Evolutionary conservation across 2,113 vertebrate genomes (phyloP).

Genomic region (Gallinago undulata): DNA sequence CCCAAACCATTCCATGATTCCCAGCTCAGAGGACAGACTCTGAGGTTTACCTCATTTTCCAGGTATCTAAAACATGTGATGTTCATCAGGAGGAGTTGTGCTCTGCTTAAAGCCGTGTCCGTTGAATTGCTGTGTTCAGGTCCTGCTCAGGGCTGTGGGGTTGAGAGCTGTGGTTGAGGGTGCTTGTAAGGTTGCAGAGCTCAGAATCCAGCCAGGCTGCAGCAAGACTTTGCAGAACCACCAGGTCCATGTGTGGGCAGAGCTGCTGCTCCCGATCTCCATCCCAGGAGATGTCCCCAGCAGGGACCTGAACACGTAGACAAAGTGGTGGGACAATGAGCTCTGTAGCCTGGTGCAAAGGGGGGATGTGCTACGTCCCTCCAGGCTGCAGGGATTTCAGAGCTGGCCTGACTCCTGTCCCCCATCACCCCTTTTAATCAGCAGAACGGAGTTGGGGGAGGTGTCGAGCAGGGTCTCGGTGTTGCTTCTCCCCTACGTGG

Average conservation of each 20-base stretch:
- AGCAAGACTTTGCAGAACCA: background rate
- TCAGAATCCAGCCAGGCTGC: too few species aligned
- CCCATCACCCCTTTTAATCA: too few species aligned
- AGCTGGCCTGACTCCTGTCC: background rate
- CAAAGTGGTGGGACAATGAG: rapidly evolving
- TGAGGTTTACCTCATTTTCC: background rate
- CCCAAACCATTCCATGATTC: background rate
- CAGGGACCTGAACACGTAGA: rapidly evolving
- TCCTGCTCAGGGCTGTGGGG: background rate
- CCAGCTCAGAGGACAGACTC: rapidly evolving
- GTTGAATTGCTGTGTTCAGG: background rate
- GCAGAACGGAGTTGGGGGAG: background rate
- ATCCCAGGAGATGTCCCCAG: too few species aligned
- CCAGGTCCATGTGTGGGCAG: rapidly evolving
- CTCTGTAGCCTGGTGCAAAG: background rate
- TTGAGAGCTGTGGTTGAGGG: background rate
- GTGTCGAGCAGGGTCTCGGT: background rate
- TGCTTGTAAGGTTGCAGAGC: background rate
- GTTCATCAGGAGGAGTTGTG: background rate
- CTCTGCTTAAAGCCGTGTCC: background rate
- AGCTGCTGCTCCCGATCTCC: too few species aligned
- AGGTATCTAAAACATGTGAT: background rate
- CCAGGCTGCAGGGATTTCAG: background rate
- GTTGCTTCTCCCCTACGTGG: rapidly evolving
- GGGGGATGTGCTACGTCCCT: background rate